Evolutionary conservation across 2,113 vertebrate genomes (phyloP).

Genomic region (Percina caprodes): DNA sequence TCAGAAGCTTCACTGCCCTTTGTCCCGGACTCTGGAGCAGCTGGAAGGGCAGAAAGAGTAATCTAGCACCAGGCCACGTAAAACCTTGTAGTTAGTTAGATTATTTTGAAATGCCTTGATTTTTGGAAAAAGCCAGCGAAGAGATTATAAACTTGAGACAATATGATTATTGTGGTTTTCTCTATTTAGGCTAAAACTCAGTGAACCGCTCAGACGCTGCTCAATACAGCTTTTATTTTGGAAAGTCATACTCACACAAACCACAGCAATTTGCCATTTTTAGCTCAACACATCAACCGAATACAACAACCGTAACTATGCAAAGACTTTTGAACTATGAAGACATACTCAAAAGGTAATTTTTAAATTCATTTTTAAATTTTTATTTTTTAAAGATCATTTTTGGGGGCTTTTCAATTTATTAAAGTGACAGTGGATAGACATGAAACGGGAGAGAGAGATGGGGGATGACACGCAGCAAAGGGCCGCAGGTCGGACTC

Average conservation of each 20-base stretch:
- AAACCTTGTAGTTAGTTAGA: slow-evolving; percentile 17
- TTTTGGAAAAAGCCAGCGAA: background rate
- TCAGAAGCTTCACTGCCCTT: background rate
- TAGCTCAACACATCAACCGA: background rate
- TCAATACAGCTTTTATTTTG: slow-evolving; percentile 7
- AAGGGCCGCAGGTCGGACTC: no score
- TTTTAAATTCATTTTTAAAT: background rate
- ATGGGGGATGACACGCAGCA: no score
- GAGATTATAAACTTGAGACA: background rate
- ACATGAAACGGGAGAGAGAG: no score
- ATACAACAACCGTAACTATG: background rate
- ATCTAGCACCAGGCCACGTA: background rate
- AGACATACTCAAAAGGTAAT: background rate
- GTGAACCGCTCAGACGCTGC: background rate
- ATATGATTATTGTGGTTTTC: slow-evolving; percentile 17
- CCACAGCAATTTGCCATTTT: background rate
- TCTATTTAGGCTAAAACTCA: slow-evolving; percentile 23
- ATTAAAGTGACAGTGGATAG: no score
- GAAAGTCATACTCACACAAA: background rate
- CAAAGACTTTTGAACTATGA: background rate
- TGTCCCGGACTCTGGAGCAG: background rate
- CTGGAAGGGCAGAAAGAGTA: background rate
- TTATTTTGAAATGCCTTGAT: slow-evolving; percentile 19
- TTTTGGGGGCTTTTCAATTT: no score
- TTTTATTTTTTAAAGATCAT: no score